phyloP scores from a whole-genome alignment of 2,797 vertebrate species.

The Echiichthys vipera region DNA sequence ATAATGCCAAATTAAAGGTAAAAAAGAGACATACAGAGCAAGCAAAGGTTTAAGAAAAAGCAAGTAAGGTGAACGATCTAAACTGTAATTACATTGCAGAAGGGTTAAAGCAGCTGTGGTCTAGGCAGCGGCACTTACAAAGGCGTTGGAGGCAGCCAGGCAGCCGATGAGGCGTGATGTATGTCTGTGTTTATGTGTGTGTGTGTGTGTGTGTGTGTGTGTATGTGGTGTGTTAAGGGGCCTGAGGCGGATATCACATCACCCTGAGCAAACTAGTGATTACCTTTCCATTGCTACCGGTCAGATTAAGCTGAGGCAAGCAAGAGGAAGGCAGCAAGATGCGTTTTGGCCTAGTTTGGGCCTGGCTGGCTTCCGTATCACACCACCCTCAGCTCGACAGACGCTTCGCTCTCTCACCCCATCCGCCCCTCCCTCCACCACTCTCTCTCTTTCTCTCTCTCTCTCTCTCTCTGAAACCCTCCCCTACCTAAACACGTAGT shows the following conservation, averaged over 20 bases:
- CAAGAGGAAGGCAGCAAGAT: conserved; percentile 68
- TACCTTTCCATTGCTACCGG: conserved; percentile 74
- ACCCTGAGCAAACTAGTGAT: conserved; percentile 77
- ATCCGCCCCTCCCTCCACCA: conserved; percentile 52
- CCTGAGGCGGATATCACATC: conserved; percentile 73
- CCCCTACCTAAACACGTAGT: conserved; percentile 66
- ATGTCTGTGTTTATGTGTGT: conserved; percentile 1
- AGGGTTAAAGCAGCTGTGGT: conserved; percentile 56
- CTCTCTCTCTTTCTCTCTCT: conserved; percentile 61
- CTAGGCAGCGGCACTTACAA: conserved; percentile 66
- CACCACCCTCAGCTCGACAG: conserved; percentile 87
- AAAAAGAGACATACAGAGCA: neutral
- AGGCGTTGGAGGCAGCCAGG: conserved; percentile 43
- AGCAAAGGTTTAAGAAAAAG: conserved; percentile 1
- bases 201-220: conserved; percentile 15
- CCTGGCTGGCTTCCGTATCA: conserved; percentile 88
- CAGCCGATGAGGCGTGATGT: conserved; percentile 36
- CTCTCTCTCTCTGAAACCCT: conserved; percentile 53
- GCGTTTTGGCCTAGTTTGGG: conserved; percentile 79
- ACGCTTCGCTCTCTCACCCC: conserved; percentile 71
- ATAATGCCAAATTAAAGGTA: neutral
- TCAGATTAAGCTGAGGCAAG: conserved; percentile 87
- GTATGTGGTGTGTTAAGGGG: conserved; percentile 41
- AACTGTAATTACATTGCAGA: conserved; percentile 25
- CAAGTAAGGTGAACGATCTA: conserved; percentile 5